Evolutionary conservation across 2,113 vertebrate genomes (phyloP), one percentile per base, ranked within the genome.

Genomic region (Halcyon malimbica): DNA sequence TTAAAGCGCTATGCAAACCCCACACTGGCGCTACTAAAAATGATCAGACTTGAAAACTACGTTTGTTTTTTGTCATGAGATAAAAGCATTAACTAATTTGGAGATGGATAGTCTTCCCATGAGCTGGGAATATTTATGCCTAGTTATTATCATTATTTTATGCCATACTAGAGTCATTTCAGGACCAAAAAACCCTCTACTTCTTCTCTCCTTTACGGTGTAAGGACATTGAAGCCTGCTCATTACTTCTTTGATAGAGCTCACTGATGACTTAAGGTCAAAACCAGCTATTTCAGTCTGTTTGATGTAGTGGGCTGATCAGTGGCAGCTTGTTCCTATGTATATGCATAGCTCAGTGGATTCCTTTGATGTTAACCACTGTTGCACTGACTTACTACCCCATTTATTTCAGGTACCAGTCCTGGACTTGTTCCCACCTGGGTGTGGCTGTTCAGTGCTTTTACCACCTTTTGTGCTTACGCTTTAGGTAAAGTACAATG

Each of bases 391-490:
- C 62, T 80, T 59, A 8, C 59, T 64, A 31, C 28, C 16, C 1
- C 0, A 11, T 96, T 89, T 94, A 64, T 97, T 97, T 46, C 82
- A 97, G 92, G 87, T 95, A 90, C 86, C 90, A 94, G 97, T 76
- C 95, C 91, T 89, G 87, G 95, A 70, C 97, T 96, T 90, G 93
- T 97, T 95, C 97, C 96, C 54, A 84, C 89, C 29, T 97, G 96
- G 96, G 86, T 86, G 24, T 98, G 96, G 96, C 91, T 95, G 42
- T 96, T 98, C 95, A 95, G 97, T 94, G 91, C 96, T 88, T 85
- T 98, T 56, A 90, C 89, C 56, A 97, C 95, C 78, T 97, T 97
- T 80, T 97, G 95, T 94, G 96, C 97, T 92, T 98, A 97, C 1
- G 87, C 97, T 84, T 97, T 98, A 96, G 96, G 95, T 98, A 97